Evolutionary conservation across 2,113 vertebrate genomes (phyloP), one percentile per base, ranked within the genome.

Genomic region (Nicator chloris): DNA sequence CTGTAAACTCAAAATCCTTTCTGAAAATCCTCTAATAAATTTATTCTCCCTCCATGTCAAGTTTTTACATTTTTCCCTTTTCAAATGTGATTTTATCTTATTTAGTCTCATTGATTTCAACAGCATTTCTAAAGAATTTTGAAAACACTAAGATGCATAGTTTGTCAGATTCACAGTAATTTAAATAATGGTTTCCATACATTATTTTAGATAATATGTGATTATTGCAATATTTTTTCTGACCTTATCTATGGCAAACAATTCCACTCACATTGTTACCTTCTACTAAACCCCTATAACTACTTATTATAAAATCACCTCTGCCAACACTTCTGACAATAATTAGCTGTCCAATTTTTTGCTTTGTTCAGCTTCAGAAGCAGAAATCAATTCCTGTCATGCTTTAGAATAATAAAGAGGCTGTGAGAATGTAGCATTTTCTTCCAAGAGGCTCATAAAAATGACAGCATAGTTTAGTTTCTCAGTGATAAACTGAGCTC

Each of bases 191-290:
- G 7, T 8, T 50, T 83, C n/a, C 3, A 53, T 56, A 45, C 6
- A 20, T 60, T 27, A 13, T 66, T 65, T 82, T 80, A 28, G 14
- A 37, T 63, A n/a, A 57, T 19, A 51, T 51, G 7, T 28, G 26
- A 40, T n/a, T 15, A 21, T 16, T 63, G 4, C 2, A 85, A 42
- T 15, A 4, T 60, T 88, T 88, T 10, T 82, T 75, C 45, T 79
- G 24, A 35, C 6, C 18, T 71, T 86, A 63, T 14, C 11, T 88
- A 9, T 63, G 49, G 45, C 26, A 78, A 75, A 47, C 2, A 73
- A 37, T 37, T 73, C 2, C 4, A 54, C 2, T 37, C 9, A 37
- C 21, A 37, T 2, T 0, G 1, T 80, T 83, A n/a, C 4, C 5
- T 11, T 72, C 76, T 86, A 39, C 22, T 61, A 31, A 91, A 77